These are phyloP conservation scores for Congeria kusceri DNA, from an alignment of 2,888 invertebrate species.

Conservation along the genomic window DNA sequence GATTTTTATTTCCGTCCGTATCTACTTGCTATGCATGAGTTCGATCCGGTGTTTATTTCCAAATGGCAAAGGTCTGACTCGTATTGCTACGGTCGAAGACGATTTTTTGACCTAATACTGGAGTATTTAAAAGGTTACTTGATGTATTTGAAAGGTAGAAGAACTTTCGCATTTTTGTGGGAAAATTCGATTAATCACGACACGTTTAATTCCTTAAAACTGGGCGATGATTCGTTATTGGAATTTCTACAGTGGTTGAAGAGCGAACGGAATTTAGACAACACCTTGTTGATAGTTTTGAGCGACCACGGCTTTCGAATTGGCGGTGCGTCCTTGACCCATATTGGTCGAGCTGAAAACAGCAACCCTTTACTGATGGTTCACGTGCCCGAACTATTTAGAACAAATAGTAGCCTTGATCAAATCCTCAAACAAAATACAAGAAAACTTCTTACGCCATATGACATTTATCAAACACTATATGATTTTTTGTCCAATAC, in stretches of 20 bases:
- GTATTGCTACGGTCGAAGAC: conserved; percentile 16
- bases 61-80: conserved; percentile 2
- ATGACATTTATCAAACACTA: conserved; percentile 89
- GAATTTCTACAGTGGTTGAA: neutral
- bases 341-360: conserved; percentile 86
- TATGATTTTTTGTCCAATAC: conserved; percentile 31
- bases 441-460: conserved; percentile 91
- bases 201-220: neutral
- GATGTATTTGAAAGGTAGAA: neutral
- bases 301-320: conserved; percentile 90
- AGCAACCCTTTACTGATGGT: conserved; percentile 91
- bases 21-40: conserved; percentile 22
- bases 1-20: conserved; percentile 39
- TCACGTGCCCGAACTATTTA: conserved; percentile 90
- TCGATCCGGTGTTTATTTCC: conserved; percentile 8
- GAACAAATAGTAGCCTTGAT: conserved; percentile 88
- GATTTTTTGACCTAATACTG: conserved; percentile 85
- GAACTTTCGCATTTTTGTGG: neutral
- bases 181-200: neutral
- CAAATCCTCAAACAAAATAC: conserved; percentile 89
- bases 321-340: conserved; percentile 93
- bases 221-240: neutral
- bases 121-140: neutral
- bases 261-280: neutral
- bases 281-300: neutral